Evolutionary conservation across 1,140 invertebrate genomes (phyloP).

Genomic region (Cecropterus lyciades): DNA sequence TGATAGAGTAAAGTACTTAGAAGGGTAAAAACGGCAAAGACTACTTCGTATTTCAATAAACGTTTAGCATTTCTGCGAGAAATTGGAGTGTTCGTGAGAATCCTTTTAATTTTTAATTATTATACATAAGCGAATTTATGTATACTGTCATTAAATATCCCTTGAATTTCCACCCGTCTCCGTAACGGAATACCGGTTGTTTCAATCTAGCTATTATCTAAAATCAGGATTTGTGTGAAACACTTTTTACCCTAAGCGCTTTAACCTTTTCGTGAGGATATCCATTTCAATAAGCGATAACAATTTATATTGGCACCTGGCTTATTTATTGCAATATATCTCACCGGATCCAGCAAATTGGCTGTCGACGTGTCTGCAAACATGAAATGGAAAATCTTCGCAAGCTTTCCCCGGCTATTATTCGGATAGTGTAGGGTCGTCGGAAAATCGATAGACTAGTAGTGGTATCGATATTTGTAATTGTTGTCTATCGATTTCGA

Average conservation of each 20-base stretch:
- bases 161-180: too few species aligned
- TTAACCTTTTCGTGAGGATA: conserved; percentile 8
- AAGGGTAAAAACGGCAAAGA: too few species aligned
- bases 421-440: conserved; percentile 1
- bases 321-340: conserved; percentile 39
- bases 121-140: too few species aligned
- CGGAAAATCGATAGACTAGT: neutral
- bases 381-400: conserved; percentile 37
- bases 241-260: conserved; percentile 2
- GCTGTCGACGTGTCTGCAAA: conserved; percentile 39
- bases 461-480: neutral
- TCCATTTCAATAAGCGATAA: conserved; percentile 32
- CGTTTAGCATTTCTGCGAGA: too few species aligned
- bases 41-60: too few species aligned
- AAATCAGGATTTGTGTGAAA: conserved; percentile 2
- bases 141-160: too few species aligned
- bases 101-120: too few species aligned
- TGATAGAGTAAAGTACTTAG: too few species aligned
- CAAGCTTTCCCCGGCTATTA: conserved; percentile 30
- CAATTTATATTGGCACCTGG: conserved; percentile 40
- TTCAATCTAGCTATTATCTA: conserved; percentile 3
- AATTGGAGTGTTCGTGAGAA: too few species aligned
- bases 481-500: neutral
- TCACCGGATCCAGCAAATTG: conserved; percentile 41
- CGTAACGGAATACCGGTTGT: neutral